Base-by-base conservation (phyloP, 2,888 invertebrate species). In the Lasioglossum villosulum region DNA sequence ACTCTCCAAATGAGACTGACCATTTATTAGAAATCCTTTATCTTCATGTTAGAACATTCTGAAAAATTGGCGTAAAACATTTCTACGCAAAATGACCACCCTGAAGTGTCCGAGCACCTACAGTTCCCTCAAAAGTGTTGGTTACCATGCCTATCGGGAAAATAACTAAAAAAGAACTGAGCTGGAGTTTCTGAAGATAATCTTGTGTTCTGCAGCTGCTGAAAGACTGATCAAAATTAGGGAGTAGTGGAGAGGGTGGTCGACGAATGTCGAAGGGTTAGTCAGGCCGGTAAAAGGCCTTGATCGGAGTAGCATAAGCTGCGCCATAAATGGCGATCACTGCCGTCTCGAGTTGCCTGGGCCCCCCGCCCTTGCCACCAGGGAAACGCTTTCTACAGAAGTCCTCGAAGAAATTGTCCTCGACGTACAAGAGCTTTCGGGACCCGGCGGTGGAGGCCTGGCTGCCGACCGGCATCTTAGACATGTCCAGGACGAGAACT, bases 331-430 rank as follows among this genome's bases (percentile, higher is more conserved):
- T 96, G 96, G 96, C 96, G 86, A 96, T 96, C 88, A 96, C 96
- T 84, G 92, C 92, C 8, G 93, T 94, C 71, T 89, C 93, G 56
- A 93, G 91, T 80, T 96, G 96, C 92, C 95, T 96, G 91, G 96
- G 96, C 5, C 96, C 96, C 71, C 96, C 96, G 72, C 96, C 96
- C 23, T 93, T 96, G 86, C 96, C 96, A 30, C 96, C 96, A 14
- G 96, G 96, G 91, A 96, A 96, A 89, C 93, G 95, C 77, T 93
- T 93, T 85, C 90, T 94, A 76, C 93, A 94, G 70, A 91, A 92
- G 84, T 92, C 93, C 37, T 89, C 93, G 87, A 94, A 93, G 91
- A 93, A 93, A 81, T 94, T 96, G 42, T 96, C 96, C 39, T 96
- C 96, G 85, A 96, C 96, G 56, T 96, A 96, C 93, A 95, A 95